Base-by-base conservation (phyloP, 92 coral and sea anemone species). In the Phymanthus crucifer region DNA sequence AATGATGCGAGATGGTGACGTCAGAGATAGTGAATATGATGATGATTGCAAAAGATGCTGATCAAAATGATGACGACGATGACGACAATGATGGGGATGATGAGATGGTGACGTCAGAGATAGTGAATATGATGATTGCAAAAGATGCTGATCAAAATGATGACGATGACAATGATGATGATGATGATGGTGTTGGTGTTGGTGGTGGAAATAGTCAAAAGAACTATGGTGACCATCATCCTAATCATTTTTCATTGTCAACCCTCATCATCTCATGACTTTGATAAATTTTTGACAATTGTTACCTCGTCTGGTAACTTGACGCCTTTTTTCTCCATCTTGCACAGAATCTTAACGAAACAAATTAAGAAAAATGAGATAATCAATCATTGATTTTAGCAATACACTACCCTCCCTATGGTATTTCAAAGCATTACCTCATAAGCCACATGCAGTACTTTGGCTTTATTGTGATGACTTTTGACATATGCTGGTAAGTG, bases 401-500 rank as follows among this genome's bases (percentile, higher is more conserved):
- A 48, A 3, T 48, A 48, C 56, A 10, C 56, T 17, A 48, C 43
- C n/a, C n/a, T n/a, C n/a, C n/a, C n/a, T n/a, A n/a, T n/a, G n/a
- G n/a, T n/a, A n/a, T n/a, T n/a, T n/a, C n/a, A n/a, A 19, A 21
- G 29, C 31, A 81, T 37, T 32, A 94, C 98, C 94, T 95, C 97
- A 69, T 83, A 93, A 14, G 98, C 98, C 45, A 90, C 92, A 34
- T 88, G 95, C 27, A 95, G 73, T 24, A 87, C 98, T 80, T 95
- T 95, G n/a, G 98, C 95, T 77, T 90, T 95, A 66, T 95, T 95
- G 80, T 93, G 98, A 66, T 95, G 98, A 70, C 89, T 70, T 67
- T 94, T 95, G 70, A 95, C 91, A 76, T 93, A 95, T 0, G 98
- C 92, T 0, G 98, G 98, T 4, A 95, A 89, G 70, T 95, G 98